Conservation (phyloP, 2,113 vertebrate species). For the Euleptes europaea region DNA sequence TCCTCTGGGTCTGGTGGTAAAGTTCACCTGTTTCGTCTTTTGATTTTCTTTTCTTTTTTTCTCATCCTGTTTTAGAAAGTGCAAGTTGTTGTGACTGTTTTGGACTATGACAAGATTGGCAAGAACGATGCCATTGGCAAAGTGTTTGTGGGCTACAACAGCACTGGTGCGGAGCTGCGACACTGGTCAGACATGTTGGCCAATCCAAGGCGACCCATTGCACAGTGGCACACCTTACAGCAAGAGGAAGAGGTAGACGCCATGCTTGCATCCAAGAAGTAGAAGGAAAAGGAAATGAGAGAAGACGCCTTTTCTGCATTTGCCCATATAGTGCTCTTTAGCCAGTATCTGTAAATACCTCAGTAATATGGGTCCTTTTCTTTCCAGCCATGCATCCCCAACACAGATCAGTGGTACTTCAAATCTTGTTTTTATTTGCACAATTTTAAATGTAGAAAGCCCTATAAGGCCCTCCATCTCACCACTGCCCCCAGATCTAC, state of each 20-base stretch:
- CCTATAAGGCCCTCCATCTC: slow-evolving; percentile 70
- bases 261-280: slow-evolving; percentile 96
- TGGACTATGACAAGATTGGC: slow-evolving; percentile 99
- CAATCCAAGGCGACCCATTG: slow-evolving; percentile 97
- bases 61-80: slow-evolving; percentile 87
- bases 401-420: slow-evolving; percentile 77
- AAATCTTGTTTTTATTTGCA: slow-evolving; percentile 80
- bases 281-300: slow-evolving; percentile 63
- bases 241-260: slow-evolving; percentile 95
- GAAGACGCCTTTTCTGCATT: slow-evolving; percentile 84
- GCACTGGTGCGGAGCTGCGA: slow-evolving; percentile 95
- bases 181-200: slow-evolving; percentile 99
- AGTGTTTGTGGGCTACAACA: slow-evolving; percentile 98
- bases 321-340: slow-evolving; percentile 95
- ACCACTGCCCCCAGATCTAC: slow-evolving; percentile 80
- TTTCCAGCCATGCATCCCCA: slow-evolving; percentile 79
- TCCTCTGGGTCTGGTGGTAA: neutral
- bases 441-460: slow-evolving; percentile 80
- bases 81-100: slow-evolving; percentile 99
- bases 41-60: slow-evolving; percentile 14
- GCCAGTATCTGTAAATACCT: slow-evolving; percentile 99
- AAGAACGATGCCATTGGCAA: slow-evolving; percentile 99
- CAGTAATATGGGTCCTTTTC: slow-evolving; percentile 94
- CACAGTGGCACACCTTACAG: slow-evolving; percentile 97
- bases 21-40: neutral